A percentile compares a stretch with the other conserved stretches of the same genome.
These are phyloP conservation scores for Mercenaria mercenaria DNA, from an alignment of 1,140 invertebrate species.

Conservation along the genomic window DNA sequence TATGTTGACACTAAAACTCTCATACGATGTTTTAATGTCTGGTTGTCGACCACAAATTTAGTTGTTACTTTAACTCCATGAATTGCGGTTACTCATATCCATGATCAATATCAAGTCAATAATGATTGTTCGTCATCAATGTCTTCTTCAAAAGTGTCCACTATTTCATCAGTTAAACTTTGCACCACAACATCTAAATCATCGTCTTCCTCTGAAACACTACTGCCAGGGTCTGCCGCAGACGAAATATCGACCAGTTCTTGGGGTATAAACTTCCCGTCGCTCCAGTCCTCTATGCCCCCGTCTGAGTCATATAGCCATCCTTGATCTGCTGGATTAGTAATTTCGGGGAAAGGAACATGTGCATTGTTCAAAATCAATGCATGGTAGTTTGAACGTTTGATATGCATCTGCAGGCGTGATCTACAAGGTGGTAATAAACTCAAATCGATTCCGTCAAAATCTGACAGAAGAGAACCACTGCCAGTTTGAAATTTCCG, in stretches of 20 bases:
- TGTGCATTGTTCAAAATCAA: background rate
- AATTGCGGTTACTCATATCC: no score
- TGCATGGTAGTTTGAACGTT: background rate
- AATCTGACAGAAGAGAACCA: background rate
- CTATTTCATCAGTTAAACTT: no score
- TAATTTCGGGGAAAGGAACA: background rate
- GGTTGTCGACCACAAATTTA: no score
- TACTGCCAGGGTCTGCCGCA: background rate
- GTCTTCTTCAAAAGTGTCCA: no score
- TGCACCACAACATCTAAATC: no score
- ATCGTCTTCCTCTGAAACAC: no score
- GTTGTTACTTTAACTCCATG: no score
- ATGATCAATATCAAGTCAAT: no score
- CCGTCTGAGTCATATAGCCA: background rate
- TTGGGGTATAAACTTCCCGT: background rate
- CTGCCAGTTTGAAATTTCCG: background rate
- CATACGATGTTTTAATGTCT: no score
- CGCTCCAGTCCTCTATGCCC: background rate
- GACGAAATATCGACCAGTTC: background rate
- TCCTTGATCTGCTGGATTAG: background rate
- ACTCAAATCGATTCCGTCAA: constrained; percentile 19
- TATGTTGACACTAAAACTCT: no score
- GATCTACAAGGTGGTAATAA: constrained; percentile 6
- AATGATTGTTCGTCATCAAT: no score
- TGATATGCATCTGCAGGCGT: constrained; percentile 3